Evolutionary conservation across 1,140 invertebrate genomes (phyloP), one percentile per base, ranked within the genome.

Genomic region (Tachypleus tridentatus): DNA sequence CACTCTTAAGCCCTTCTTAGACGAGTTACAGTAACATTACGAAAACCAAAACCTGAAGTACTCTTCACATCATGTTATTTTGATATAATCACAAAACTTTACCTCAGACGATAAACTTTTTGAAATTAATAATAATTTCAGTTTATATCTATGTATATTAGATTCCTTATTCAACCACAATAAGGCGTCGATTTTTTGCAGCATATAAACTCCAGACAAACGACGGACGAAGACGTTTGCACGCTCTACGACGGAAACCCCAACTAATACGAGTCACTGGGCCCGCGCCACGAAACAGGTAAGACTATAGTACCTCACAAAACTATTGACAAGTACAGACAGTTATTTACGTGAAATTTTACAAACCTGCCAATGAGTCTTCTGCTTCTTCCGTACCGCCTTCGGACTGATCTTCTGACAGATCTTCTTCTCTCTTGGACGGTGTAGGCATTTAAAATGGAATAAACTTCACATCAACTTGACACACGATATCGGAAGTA

Each of bases 381-480:
- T 67, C 66, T n/a, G 64, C 66, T 8, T 64, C 66, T 4, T 67
- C 66, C 58, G 64, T 62, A 49, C 64, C 52, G 6, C 51, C 56
- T 53, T 58, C 62, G 54, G 64, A 62, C 56, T 67, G 62, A 64
- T 67, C 66, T 64, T 64, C 65, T n/a, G 65, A 67, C 60, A 65
- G 58, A 61, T 70, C 67, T 58, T 69, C 65, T 58, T 70, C 65
- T 65, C 69, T 68, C 49, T 67, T 51, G 62, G 62, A 68, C 65
- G 67, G 68, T 64, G 67, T 66, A 51, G 78, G 76, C 76, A 77
- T 70, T 50, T 29, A 29, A 29, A 29, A 29, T 29, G 29, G 29
- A 29, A 29, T 29, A 29, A n/a, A 29, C 29, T 29, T 29, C 29
- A 29, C 29, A 29, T 29, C 29, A 29, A 29, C 29, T 29, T 29